Conservation (phyloP, 2,888 invertebrate genomes). For the Acrobasis consociella region DNA sequence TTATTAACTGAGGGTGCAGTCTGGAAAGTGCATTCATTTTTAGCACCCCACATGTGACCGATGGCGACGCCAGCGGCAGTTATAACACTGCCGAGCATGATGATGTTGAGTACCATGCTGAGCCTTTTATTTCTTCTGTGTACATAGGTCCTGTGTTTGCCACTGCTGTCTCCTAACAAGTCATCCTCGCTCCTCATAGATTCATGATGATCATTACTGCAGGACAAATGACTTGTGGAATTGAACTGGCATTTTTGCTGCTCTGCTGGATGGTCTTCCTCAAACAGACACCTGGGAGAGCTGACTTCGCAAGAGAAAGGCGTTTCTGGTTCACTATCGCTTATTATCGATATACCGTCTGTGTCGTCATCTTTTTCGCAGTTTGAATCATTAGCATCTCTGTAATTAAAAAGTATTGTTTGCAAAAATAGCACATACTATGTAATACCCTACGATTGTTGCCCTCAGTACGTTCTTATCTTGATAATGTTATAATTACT, state of each 20-base stretch:
- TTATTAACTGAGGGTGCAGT: conserved; percentile 70
- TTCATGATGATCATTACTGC: conserved; percentile 46
- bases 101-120: conserved; percentile 72
- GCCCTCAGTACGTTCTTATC: neutral
- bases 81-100: conserved; percentile 75
- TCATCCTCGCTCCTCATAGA: conserved; percentile 55
- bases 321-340: conserved; percentile 73
- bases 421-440: neutral
- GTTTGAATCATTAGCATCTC: conserved; percentile 42
- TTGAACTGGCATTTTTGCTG: conserved; percentile 42
- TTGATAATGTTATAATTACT: conserved; percentile 6
- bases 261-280: conserved; percentile 49
- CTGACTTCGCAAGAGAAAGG: conserved; percentile 49
- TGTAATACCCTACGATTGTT: neutral
- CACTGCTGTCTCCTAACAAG: conserved; percentile 56
- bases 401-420: conserved; percentile 36
- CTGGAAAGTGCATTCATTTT: conserved; percentile 66
- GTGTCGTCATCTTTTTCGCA: conserved; percentile 76
- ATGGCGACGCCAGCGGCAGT: conserved; percentile 77
- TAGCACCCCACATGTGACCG: conserved; percentile 79
- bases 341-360: conserved; percentile 78
- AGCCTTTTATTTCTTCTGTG: conserved; percentile 74
- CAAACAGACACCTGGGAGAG: conserved; percentile 43
- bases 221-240: conserved; percentile 41
- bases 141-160: conserved; percentile 74